Evolutionary conservation across 1,140 invertebrate species (phyloP), one percentile per base, ranked within the genome.

Genomic region (Elysia chlorotica): DNA sequence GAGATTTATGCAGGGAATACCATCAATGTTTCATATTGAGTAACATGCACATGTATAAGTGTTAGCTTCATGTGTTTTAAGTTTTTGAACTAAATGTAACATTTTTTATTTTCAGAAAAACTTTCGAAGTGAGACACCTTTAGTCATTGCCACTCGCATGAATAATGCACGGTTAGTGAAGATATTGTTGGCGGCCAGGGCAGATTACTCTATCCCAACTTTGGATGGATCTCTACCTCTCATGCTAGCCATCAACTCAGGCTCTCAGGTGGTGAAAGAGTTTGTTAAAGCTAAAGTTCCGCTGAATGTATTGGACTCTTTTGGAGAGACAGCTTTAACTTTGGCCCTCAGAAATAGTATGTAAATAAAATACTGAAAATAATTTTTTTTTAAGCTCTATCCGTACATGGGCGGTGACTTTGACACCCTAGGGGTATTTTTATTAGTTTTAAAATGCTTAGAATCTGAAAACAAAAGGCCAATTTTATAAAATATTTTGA

Each of bases 51-150:
- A n/a, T n/a, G n/a, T n/a, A n/a, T n/a, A n/a, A n/a, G n/a, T n/a
- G n/a, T n/a, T n/a, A n/a, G n/a, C n/a, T n/a, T n/a, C n/a, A n/a
- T n/a, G n/a, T n/a, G n/a, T n/a, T n/a, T n/a, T n/a, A n/a, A n/a
- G n/a, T n/a, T n/a, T n/a, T n/a, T n/a, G n/a, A n/a, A n/a, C n/a
- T n/a, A n/a, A n/a, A n/a, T n/a, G n/a, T n/a, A n/a, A n/a, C n/a
- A n/a, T n/a, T n/a, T n/a, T n/a, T n/a, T 59, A 59, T 59, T 59
- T 31, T 5, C 67, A 69, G 67, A 69, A 31, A 36, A 69, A 69
- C 35, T 69, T 69, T 23, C 6, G 67, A 35, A 21, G 30, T 56
- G 67, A 69, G 33, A 69, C 67, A 1, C 67, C 67, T 21, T 36
- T 69, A 30, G 23, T 69, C 1, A 6, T 69, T 56, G 67, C 67